A percentile compares a stretch with the other conserved stretches of the same genome.
Evolutionary conservation across 1,140 invertebrate species (phyloP).

Genomic region (Lepidostoma basale): DNA sequence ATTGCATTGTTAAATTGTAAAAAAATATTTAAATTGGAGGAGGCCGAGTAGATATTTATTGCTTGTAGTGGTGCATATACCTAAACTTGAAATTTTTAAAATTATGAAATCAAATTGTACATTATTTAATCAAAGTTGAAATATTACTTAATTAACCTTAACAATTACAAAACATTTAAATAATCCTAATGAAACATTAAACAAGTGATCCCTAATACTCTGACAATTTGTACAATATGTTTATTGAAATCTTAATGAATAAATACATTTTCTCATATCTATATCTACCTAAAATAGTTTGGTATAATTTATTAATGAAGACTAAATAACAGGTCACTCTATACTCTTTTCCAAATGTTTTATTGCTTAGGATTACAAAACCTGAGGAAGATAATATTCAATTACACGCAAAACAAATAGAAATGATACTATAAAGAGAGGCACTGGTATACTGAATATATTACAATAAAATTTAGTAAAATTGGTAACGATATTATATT

Average conservation of each 20-base stretch:
- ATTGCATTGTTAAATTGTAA: no score
- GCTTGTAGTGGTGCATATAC: no score
- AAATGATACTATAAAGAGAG: neutral
- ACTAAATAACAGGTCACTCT: neutral
- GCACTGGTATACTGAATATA: conserved; percentile 9
- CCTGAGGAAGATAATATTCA: neutral
- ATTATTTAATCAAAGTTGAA: no score
- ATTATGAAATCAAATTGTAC: no score
- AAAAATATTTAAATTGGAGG: no score
- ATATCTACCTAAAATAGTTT: neutral
- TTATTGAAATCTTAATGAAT: neutral
- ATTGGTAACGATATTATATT: conserved; percentile 1
- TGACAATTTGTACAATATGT: neutral
- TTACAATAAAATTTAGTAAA: conserved; percentile 9
- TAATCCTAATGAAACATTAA: no score
- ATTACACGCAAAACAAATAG: neutral
- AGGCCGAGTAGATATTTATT: no score
- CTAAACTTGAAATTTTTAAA: no score
- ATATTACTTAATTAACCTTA: no score
- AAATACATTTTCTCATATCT: neutral
- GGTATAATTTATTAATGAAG: neutral
- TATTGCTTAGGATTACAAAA: conserved; percentile 8
- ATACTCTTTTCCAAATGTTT: neutral
- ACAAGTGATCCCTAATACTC: no score
- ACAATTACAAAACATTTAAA: no score